phyloP scores from a whole-genome alignment of 2,113 vertebrate species.

The Burhinus bistriatus region DNA sequence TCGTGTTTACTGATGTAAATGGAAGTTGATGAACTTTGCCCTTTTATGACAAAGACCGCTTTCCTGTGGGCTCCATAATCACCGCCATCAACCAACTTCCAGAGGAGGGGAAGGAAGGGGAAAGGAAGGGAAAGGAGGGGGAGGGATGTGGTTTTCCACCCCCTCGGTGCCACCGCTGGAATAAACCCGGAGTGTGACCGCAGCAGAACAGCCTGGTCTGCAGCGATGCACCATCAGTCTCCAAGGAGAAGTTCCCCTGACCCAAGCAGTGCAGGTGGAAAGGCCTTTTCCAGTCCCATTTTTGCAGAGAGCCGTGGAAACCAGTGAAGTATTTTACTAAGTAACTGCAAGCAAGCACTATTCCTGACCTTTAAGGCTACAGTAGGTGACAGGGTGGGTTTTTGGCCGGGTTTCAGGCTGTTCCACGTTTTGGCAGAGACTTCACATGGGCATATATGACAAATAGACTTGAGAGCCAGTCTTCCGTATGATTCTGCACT shows the following conservation, averaged over 20 bases:
- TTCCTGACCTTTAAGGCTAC: background rate
- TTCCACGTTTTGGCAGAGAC: background rate
- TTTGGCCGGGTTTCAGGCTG: background rate
- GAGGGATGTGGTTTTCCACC: background rate
- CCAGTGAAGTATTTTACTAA: conserved; percentile 20
- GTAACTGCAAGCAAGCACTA: background rate
- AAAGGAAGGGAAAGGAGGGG: background rate
- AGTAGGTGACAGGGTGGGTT: background rate
- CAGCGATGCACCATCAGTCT: background rate
- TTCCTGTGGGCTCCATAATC: background rate
- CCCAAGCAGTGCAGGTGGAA: background rate
- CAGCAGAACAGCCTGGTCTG: background rate
- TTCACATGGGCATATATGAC: background rate
- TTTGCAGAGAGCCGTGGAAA: background rate
- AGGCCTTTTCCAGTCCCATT: background rate
- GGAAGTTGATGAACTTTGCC: conserved; percentile 62
- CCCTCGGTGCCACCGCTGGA: background rate
- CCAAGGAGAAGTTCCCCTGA: background rate
- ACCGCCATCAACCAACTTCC: background rate
- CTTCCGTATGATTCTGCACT: background rate
- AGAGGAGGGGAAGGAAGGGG: background rate
- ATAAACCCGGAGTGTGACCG: background rate
- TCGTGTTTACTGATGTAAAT: conserved; percentile 40
- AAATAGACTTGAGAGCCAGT: background rate
- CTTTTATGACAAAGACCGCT: conserved; percentile 31